Evolutionary conservation across 2,888 invertebrate genomes (phyloP), one percentile per base, ranked within the genome.

Genomic region (Leptinotarsa rubiginosa): DNA sequence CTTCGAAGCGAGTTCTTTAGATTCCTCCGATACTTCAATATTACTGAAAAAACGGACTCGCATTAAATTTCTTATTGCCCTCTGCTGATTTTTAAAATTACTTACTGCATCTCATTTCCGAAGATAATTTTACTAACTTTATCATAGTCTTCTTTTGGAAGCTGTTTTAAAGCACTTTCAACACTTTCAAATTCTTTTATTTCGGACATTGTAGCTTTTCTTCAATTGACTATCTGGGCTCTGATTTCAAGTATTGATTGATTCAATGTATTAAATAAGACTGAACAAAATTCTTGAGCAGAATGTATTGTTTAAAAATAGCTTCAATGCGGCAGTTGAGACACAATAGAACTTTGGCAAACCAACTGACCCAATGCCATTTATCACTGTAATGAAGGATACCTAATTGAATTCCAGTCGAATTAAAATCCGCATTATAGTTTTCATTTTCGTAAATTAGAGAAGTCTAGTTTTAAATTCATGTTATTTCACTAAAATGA

Each of bases 1-100:
- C 47, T 89, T 84, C 20, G 87, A 81, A 20, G 93, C 91, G 70
- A 90, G 85, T 25, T 85, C 83, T 69, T 85, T 74, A 0, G 92
- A 91, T 22, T 88, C 86, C 54, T 88, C 84, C 3, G 92, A 90
- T 52, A 95, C 79, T 50, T 89, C 84, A 16, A 79, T 71, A 22
- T 77, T 73, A 56, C 79, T 79, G 54, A 41, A 67, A 66, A 4
- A 72, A 62, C 16, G 31, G 62, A 62, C 20, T 25, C 4, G 7
- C 13, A 56, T 18, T 10, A 13, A 56, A 18, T 56, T 15, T 56
- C 15, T 13, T 4, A 20, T 22, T 15, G 22, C 4, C 15, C 4
- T 22, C 4, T 15, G 20, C 4, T 56, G 4, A 56, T 62, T 62
- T n/a, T n/a, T 1, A 18, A 41, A 62, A 31, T 4, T 65, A 77